A percentile compares a stretch with the other conserved stretches of the same genome.
phyloP scores from a whole-genome alignment of 1,140 invertebrate species.

The Bombyx mandarina region DNA sequence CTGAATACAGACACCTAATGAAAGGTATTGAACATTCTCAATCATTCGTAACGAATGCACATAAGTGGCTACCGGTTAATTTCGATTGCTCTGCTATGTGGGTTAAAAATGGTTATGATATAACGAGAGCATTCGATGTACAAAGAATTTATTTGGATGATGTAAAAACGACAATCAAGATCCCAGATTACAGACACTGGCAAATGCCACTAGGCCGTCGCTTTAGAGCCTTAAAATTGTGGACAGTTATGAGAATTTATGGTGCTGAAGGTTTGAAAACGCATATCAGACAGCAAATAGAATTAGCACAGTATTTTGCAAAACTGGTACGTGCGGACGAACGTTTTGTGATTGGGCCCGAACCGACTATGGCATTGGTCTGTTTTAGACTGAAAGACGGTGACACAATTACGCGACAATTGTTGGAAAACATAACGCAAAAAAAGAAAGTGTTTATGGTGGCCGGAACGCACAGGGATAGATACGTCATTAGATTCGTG shows the following conservation, averaged over 20 bases:
- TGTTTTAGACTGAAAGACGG: slow-evolving; percentile 91
- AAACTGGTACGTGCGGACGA: slow-evolving; percentile 77
- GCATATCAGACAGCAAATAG: slow-evolving; percentile 83
- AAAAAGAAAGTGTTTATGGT: slow-evolving; percentile 89
- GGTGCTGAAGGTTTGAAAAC: slow-evolving; percentile 85
- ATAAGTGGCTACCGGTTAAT: slow-evolving; percentile 94
- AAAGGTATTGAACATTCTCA: slow-evolving; percentile 86
- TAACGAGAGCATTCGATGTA: slow-evolving; percentile 91
- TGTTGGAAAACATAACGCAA: slow-evolving; percentile 83
- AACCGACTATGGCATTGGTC: slow-evolving; percentile 85
- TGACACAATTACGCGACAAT: slow-evolving; percentile 79
- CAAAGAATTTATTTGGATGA: slow-evolving; percentile 90
- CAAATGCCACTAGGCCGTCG: slow-evolving; percentile 92
- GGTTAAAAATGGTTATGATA: slow-evolving; percentile 84
- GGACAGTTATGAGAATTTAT: slow-evolving; percentile 91
- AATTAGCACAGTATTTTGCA: slow-evolving; percentile 84
- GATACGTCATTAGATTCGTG: slow-evolving; percentile 86
- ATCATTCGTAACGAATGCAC: slow-evolving; percentile 92
- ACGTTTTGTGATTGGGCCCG: slow-evolving; percentile 84
- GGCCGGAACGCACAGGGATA: slow-evolving; percentile 77
- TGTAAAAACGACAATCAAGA: slow-evolving; percentile 76
- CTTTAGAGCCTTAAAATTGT: slow-evolving; percentile 94
- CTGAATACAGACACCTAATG: slow-evolving; percentile 87
- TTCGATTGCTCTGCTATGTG: slow-evolving; percentile 93
- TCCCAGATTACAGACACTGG: slow-evolving; percentile 95